Evolutionary conservation across 1,140 invertebrate genomes (phyloP), one percentile per base, ranked within the genome.

Genomic region (Atta cephalotes): DNA sequence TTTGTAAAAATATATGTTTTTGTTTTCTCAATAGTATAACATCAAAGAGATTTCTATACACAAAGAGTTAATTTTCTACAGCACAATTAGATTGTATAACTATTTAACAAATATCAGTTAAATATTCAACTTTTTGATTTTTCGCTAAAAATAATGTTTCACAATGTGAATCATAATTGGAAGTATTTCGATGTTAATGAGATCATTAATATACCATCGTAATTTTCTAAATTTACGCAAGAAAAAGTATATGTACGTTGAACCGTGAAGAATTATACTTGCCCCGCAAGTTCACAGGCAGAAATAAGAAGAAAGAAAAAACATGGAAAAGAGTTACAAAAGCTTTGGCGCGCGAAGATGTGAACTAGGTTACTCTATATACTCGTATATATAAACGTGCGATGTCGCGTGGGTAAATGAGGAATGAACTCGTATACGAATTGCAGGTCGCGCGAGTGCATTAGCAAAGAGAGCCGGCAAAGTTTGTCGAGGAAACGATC

Each of bases 341-440:
- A 79, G 45, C 31, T 16, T 35, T 4, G 28, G 60, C n/a, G 49
- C n/a, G 68, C 68, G 39, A 74, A 18, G 28, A 28, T 74, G 56
- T 51, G 39, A 84, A 84, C 56, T 84, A 25, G 70, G 70, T 84
- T 84, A 51, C 70, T 62, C 39, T 3, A 45, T 45, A 45, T 45
- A 45, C 39, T 45, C 39, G 39, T 45, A 45, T 45, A 45, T 45
- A 25, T 76, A 84, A 76, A 84, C 76, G 56, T 74, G 56, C 80
- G 70, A 76, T 62, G 70, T 84, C 80, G 70, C 80, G 66, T 74
- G 80, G 28, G 71, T 82, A 82, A 82, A 82, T 84, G 80, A 84
- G 60, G 80, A 84, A 84, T 84, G 80, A 84, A 84, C 80, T 76
- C 25, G 49, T 35, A 28, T 74, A 35, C 82, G 74, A 79, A 51